Conservation (phyloP, 2,797 vertebrate genomes). For the Xenentodon cancila region DNA sequence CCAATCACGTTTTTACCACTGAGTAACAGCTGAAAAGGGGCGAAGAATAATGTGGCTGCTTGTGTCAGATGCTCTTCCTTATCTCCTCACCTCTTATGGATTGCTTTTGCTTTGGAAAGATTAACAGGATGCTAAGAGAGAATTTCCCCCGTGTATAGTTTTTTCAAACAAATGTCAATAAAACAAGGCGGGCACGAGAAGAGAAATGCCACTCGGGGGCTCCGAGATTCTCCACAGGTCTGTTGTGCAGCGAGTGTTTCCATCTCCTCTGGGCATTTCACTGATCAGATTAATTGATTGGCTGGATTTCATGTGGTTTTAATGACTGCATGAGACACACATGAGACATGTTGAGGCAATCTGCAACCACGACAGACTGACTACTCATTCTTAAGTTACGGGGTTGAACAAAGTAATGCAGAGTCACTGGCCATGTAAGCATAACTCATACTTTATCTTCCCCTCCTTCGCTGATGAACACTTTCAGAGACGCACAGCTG, state of each 20-base stretch:
- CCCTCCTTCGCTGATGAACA: constrained; percentile 36
- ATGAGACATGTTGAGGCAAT: constrained; percentile 41
- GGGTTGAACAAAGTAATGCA: constrained; percentile 8
- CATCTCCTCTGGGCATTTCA: constrained; percentile 59
- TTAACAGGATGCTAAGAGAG: constrained; percentile 62
- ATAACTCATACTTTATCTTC: constrained; percentile 1
- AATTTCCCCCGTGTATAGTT: constrained; percentile 64
- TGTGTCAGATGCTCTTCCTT: constrained; percentile 54
- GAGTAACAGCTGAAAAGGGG: constrained; percentile 45
- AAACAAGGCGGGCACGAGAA: constrained; percentile 34
- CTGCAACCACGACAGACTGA: constrained; percentile 18
- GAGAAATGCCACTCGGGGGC: constrained; percentile 53
- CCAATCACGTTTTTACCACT: constrained; percentile 62
- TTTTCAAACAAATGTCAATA: constrained; percentile 71
- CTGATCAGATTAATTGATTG: constrained; percentile 73
- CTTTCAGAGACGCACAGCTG: constrained; percentile 72
- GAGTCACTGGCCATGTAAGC: constrained; percentile 33
- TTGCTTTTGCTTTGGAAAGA: constrained; percentile 58
- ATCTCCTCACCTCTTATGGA: constrained; percentile 70
- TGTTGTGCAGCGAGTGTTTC: constrained; percentile 39
- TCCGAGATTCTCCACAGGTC: constrained; percentile 54
- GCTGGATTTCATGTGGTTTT: constrained; percentile 63
- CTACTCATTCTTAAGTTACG: constrained; percentile 19
- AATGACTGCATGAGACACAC: constrained; percentile 49
- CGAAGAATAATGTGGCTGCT: constrained; percentile 43